Conservation (phyloP, 2,888 invertebrate species). For the Serripes groenlandicus region DNA sequence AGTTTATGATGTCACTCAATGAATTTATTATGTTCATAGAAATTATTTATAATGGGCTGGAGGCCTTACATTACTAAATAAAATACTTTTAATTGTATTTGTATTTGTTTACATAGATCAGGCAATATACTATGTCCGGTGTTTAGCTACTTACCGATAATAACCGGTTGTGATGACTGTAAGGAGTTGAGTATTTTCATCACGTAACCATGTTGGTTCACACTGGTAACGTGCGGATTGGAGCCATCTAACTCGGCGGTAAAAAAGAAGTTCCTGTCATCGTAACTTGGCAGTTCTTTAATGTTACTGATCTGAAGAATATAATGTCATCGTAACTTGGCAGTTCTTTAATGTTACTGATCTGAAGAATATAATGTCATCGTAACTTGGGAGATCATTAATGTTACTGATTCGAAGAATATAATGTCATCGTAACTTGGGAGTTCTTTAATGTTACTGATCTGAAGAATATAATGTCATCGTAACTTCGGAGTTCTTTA, state of each 20-base stretch:
- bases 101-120: too few species aligned
- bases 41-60: too few species aligned
- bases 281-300: conserved; percentile 91
- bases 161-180: conserved; percentile 52
- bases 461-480: conserved; percentile 87
- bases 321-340: conserved; percentile 91
- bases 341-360: conserved; percentile 88
- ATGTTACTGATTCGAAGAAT: conserved; percentile 79
- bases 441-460: conserved; percentile 88
- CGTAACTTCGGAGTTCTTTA: conserved; percentile 91
- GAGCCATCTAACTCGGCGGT: conserved; percentile 87
- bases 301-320: conserved; percentile 79
- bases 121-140: too few species aligned
- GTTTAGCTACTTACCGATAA: conserved; percentile 61
- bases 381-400: conserved; percentile 91
- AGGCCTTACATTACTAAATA: too few species aligned
- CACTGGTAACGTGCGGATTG: conserved; percentile 72
- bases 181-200: conserved; percentile 85
- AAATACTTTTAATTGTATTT: too few species aligned
- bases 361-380: conserved; percentile 87
- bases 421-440: conserved; percentile 91
- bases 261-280: conserved; percentile 91
- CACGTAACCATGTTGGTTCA: conserved; percentile 87
- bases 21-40: too few species aligned
- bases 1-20: too few species aligned